These are phyloP conservation scores for Ophioderma brevispina DNA, from an alignment of 35 echinoderm and acorn worm species.

Conservation along the genomic window DNA sequence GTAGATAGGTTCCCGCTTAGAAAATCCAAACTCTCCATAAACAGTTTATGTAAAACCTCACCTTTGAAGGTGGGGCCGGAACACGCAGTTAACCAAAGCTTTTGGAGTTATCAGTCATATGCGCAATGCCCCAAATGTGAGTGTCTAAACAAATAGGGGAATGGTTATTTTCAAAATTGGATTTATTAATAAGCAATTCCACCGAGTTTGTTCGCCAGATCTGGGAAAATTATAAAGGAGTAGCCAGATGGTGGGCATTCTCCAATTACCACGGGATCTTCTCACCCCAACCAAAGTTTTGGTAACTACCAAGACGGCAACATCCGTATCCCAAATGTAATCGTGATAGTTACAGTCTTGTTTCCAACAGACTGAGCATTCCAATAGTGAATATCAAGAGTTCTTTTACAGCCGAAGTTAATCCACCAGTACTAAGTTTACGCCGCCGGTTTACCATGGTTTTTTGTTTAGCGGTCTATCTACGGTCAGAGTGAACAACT, in stretches of 20 bases:
- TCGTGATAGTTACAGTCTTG: constrained; percentile 30
- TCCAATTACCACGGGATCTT: constrained; percentile 37
- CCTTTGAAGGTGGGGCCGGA: constrained; percentile 39
- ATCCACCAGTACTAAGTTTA: too few species aligned
- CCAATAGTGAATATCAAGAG: constrained; percentile 21
- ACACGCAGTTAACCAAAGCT: constrained; percentile 1
- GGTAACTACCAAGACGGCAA: constrained; percentile 35
- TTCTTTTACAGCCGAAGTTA: too few species aligned
- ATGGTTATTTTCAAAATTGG: not conserved
- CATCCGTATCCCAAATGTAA: constrained; percentile 21
- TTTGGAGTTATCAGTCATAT: not conserved
- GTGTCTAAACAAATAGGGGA: not conserved
- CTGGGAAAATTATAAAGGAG: constrained; percentile 25
- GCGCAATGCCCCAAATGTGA: constrained; percentile 22
- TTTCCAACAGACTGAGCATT: constrained; percentile 42
- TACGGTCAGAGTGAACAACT: too few species aligned
- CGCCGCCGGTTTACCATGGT: too few species aligned
- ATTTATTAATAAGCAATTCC: not conserved
- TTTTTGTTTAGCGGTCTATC: too few species aligned
- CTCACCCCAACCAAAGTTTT: constrained; percentile 45
- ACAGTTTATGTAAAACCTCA: constrained; percentile 4
- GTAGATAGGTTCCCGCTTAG: not conserved
- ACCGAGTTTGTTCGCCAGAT: not conserved
- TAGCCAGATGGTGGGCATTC: constrained; percentile 54
- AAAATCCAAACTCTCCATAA: constrained; percentile 40